Conservation (phyloP, 2,113 vertebrate species). For the Erythrocercus mccallii region DNA sequence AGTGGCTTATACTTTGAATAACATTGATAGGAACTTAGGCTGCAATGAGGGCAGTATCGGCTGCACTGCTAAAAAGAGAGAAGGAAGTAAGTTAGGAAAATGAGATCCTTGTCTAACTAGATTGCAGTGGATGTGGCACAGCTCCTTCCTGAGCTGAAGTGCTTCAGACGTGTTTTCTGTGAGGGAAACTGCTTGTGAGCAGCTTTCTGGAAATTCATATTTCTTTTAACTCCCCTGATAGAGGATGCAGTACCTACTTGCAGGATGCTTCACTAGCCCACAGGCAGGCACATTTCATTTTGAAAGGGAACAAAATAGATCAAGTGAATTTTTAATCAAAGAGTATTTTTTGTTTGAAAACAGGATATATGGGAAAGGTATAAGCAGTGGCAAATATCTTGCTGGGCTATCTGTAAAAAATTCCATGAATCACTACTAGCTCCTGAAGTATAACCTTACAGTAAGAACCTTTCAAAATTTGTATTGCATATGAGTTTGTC, state of each 20-base stretch:
- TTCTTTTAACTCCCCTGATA: not conserved
- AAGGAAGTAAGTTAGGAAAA: not conserved
- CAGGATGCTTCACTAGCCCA: not conserved
- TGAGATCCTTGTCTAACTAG: not conserved
- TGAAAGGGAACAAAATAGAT: not conserved
- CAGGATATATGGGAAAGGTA: not conserved
- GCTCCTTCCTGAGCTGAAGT: not conserved
- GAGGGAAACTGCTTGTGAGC: not conserved
- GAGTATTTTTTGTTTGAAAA: not conserved
- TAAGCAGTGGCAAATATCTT: not conserved
- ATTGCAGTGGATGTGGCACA: not conserved
- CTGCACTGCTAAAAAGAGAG: not conserved
- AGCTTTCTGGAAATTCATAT: not conserved
- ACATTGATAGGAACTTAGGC: not conserved
- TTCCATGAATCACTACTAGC: not conserved
- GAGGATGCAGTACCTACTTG: not conserved
- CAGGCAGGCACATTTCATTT: not conserved
- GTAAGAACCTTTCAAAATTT: not conserved
- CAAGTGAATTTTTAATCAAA: not conserved
- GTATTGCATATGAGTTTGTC: not conserved
- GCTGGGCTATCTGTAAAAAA: not conserved
- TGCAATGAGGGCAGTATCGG: not conserved
- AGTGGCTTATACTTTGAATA: not conserved
- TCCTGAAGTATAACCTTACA: not conserved
- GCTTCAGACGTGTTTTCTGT: rapidly evolving